phyloP scores from a whole-genome alignment of 2,797 vertebrate genomes.

The Dryobates pubescens region DNA sequence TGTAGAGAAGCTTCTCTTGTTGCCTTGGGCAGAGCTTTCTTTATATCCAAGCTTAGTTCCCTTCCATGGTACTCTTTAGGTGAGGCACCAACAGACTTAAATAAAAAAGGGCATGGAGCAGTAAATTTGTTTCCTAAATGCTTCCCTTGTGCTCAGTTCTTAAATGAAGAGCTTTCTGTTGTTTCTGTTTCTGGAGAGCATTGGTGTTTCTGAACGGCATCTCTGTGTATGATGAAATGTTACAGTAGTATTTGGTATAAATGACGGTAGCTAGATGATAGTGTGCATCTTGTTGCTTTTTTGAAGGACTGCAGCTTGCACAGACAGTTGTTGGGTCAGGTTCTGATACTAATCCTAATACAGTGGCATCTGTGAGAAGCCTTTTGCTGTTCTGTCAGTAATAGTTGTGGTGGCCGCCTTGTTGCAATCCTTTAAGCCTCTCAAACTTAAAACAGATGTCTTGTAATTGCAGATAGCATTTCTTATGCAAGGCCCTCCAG shows the following conservation, averaged over 20 bases:
- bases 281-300: background rate
- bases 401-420: background rate
- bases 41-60: background rate
- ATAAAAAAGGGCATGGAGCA: background rate
- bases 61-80: background rate
- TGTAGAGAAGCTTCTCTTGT: background rate
- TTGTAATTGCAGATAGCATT: background rate
- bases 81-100: background rate
- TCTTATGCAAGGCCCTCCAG: background rate
- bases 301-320: background rate
- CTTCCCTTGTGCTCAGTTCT: background rate
- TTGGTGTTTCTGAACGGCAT: background rate
- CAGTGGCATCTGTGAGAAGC: background rate
- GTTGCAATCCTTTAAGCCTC: background rate
- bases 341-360: background rate
- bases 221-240: background rate
- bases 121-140: background rate
- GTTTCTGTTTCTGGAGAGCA: background rate
- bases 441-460: background rate
- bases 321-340: background rate
- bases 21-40: background rate
- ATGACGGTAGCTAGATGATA: background rate
- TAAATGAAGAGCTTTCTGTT: background rate
- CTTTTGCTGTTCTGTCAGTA: background rate
- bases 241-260: background rate